These are phyloP conservation scores for Murina feae DNA, from an alignment of 2,113 vertebrate species.

Conservation along the genomic window DNA sequence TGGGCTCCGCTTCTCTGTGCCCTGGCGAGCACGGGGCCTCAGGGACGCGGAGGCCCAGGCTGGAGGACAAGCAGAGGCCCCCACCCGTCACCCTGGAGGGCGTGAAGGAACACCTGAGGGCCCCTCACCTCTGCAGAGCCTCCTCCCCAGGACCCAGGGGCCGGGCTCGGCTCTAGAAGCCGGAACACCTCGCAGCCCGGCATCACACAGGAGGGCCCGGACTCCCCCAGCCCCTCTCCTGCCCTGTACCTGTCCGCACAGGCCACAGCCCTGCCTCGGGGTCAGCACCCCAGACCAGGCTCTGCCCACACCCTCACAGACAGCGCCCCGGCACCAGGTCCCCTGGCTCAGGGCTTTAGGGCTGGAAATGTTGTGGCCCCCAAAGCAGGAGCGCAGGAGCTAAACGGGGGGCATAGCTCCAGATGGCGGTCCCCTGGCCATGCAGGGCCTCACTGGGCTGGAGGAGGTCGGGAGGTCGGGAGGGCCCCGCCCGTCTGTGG, in stretches of 20 bases:
- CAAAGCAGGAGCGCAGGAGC: not conserved
- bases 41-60: too few species aligned
- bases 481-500: rapidly evolving
- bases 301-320: not conserved
- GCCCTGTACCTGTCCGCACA: not conserved
- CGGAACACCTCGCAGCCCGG: not conserved
- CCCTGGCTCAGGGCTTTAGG: not conserved
- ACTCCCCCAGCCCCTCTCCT: not conserved
- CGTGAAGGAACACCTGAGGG: too few species aligned
- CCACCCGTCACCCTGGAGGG: not conserved
- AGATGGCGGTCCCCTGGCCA: not conserved
- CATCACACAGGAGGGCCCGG: rapidly evolving
- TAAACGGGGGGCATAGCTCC: too few species aligned
- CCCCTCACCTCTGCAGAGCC: not conserved
- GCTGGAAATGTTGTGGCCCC: not conserved
- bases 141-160: not conserved
- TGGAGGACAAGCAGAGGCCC: not conserved
- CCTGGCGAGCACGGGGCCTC: not conserved
- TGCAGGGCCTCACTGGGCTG: rapidly evolving
- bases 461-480: too few species aligned
- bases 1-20: rapidly evolving
- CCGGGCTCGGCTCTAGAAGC: not conserved
- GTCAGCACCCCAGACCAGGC: not conserved
- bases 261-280: rapidly evolving
- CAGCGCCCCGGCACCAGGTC: not conserved